These are phyloP conservation scores for Ectemnius lituratus DNA, from an alignment of 2,888 invertebrate species.

Conservation along the genomic window DNA sequence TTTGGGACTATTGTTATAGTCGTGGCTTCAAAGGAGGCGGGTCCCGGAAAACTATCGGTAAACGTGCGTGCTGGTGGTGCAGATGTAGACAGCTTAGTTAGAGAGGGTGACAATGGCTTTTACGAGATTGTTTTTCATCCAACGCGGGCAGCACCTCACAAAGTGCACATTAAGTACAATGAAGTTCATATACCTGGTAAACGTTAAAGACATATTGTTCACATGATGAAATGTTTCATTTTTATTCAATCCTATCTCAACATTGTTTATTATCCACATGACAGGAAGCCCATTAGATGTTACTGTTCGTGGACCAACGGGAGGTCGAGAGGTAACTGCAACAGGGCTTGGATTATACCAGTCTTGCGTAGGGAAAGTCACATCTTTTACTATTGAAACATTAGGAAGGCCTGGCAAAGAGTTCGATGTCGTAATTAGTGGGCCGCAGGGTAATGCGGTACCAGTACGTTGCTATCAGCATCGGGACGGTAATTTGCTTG, in stretches of 20 bases:
- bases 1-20: conserved; percentile 78
- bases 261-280: too few species aligned
- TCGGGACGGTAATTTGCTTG: conserved; percentile 95
- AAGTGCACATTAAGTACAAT: conserved; percentile 91
- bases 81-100: conserved; percentile 89
- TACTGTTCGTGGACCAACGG: conserved; percentile 82
- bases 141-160: conserved; percentile 90
- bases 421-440: conserved; percentile 94
- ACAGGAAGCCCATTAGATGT: conserved; percentile 81
- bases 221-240: too few species aligned
- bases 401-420: conserved; percentile 90
- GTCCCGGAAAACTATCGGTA: conserved; percentile 90
- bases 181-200: conserved; percentile 85
- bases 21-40: conserved; percentile 86
- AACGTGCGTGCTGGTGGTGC: conserved; percentile 89
- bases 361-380: conserved; percentile 88
- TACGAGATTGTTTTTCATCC: conserved; percentile 94
- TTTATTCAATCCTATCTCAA: too few species aligned
- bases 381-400: conserved; percentile 93
- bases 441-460: conserved; percentile 88
- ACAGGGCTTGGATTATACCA: conserved; percentile 92
- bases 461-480: conserved; percentile 97
- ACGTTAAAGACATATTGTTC: not conserved
- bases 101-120: conserved; percentile 85
- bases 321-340: conserved; percentile 87